Conservation (phyloP, 1,140 invertebrate species). For the Trichonephila clavipes region DNA sequence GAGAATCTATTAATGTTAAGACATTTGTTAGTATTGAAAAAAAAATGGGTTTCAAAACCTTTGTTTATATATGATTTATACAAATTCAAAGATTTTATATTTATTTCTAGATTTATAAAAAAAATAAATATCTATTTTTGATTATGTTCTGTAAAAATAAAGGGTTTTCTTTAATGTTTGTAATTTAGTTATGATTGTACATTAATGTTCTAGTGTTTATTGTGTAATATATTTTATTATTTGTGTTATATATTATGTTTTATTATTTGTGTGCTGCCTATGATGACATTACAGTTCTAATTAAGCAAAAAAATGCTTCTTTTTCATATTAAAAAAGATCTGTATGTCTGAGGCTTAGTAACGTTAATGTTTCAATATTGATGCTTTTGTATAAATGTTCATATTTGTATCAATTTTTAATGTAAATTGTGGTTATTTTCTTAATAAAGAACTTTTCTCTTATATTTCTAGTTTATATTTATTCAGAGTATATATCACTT, state of each 20-base stretch:
- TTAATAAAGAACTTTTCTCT: not conserved
- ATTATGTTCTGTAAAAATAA: too few species aligned
- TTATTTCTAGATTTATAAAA: too few species aligned
- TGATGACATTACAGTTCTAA: constrained; percentile 37
- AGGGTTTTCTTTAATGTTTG: too few species aligned
- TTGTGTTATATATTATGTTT: too few species aligned
- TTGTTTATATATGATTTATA: too few species aligned
- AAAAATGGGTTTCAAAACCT: too few species aligned
- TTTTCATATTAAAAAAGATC: not conserved
- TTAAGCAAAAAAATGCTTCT: not conserved
- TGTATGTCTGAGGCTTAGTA: constrained; percentile 3
- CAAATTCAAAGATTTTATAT: too few species aligned
- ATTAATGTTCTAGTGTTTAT: not conserved
- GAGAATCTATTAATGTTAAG: too few species aligned
- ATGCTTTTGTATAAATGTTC: not conserved
- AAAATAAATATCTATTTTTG: too few species aligned
- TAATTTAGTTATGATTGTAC: not conserved
- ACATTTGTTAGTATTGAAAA: too few species aligned
- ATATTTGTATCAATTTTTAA: not conserved
- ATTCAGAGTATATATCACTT: not conserved
- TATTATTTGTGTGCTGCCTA: not conserved
- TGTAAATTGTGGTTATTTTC: not conserved
- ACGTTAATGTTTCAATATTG: not conserved
- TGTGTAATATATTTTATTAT: too few species aligned
- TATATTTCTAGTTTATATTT: not conserved